These are phyloP conservation scores for Epinephelus lanceolatus DNA, from an alignment of 2,113 vertebrate species.

Conservation along the genomic window DNA sequence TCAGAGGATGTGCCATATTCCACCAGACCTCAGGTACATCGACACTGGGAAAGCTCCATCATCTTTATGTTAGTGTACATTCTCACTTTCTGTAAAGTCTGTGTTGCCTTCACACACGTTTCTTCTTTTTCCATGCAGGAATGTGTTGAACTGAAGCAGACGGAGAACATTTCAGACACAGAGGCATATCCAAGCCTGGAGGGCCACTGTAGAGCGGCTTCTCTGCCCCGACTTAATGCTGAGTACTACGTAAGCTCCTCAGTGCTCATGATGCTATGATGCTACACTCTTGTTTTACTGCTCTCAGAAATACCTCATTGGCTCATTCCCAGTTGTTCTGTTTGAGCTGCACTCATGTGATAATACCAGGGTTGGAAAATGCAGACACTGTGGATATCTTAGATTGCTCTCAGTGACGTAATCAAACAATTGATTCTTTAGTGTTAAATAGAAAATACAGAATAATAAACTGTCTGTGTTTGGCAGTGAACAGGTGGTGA, in stretches of 20 bases:
- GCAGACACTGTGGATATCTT: background rate
- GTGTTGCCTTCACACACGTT: background rate
- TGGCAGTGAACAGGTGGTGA: background rate
- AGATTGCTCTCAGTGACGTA: background rate
- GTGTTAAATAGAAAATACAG: background rate
- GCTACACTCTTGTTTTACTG: background rate
- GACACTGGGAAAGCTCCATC: background rate
- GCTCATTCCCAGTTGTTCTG: background rate
- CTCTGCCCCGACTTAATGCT: conserved; percentile 93
- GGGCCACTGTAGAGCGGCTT: conserved; percentile 91
- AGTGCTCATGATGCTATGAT: background rate
- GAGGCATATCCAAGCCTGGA: conserved; percentile 89
- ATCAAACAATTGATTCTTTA: background rate
- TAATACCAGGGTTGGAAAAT: background rate
- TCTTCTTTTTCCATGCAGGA: conserved; percentile 73
- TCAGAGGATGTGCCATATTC: conserved; percentile 88
- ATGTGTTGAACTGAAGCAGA: conserved; percentile 89
- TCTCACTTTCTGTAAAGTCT: background rate
- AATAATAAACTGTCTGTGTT: background rate
- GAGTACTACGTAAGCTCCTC: conserved; percentile 91
- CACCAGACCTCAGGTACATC: conserved; percentile 77
- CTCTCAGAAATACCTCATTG: background rate
- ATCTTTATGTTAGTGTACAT: background rate
- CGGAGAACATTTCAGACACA: conserved; percentile 85
- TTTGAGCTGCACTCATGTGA: background rate